Evolutionary conservation across 2,797 vertebrate species (phyloP), one percentile per base, ranked within the genome.

Genomic region (Trematomus bernacchii): DNA sequence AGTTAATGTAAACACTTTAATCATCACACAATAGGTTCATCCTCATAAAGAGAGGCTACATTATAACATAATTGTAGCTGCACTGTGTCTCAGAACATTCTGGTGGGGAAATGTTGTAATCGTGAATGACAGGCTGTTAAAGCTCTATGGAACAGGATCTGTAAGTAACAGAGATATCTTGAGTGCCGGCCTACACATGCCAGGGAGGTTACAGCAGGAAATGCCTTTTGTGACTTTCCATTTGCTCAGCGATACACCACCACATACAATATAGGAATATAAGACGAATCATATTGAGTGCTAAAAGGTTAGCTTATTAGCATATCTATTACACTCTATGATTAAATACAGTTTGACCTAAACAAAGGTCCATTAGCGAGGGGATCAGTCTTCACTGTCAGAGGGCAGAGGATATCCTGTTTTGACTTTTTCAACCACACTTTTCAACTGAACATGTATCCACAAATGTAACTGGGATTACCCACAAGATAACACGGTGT

Each of bases 201-300:
- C 94, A 92, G 80, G 76, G 93, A 92, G 93, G 94, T 95, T 95
- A 96, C 89, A 85, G 93, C 92, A 95, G 93, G 94, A 96, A 96
- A 95, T 95, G 94, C 94, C 95, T 94, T 92, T 93, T 93, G 88
- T 89, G 86, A 89, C 89, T 96, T 97, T 96, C 96, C 96, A 95
- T 95, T 89, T 91, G 92, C 94, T 96, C 95, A 96, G 95, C 93
- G 65, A 91, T 88, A 85, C 83, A 82, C 85, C 73, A 82, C 79
- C 85, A 79, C 83, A 91, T 90, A 72, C 77, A 78, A 60, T 40
- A 11, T 48, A 54, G 62, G 48, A 43, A 57, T 47, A 63, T 65
- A 75, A 71, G 53, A 77, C 33, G 65, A 77, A 89, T 71, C 62
- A 57, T 53, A 85, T 3, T 3, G 51, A 82, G 33, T 27, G 57